Evolutionary conservation across 2,113 vertebrate genomes (phyloP).

Genomic region (Australoheros scitulus): DNA sequence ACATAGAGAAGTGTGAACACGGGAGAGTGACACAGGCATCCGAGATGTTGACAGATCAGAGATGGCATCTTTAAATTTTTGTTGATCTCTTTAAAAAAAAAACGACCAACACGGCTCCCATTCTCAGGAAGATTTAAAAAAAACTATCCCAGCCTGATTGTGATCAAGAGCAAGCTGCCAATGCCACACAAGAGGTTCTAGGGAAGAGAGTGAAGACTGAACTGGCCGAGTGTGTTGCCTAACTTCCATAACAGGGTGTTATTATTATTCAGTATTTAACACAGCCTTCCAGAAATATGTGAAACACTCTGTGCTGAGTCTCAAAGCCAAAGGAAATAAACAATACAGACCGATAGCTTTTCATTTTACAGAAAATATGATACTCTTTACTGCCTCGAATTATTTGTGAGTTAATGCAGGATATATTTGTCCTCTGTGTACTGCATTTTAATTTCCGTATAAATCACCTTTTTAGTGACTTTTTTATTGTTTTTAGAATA

Average conservation of each 20-base stretch:
- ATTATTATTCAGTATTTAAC: neutral
- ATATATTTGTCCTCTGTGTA: neutral
- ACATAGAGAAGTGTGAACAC: neutral
- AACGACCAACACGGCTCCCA: accelerated
- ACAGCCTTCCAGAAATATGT: neutral
- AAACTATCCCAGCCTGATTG: neutral
- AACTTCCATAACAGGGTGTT: neutral
- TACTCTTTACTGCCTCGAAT: neutral
- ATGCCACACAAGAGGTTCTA: neutral
- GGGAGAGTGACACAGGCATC: neutral
- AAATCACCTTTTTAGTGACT: neutral
- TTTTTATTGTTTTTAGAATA: neutral
- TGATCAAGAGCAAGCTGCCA: neutral
- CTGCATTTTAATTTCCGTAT: neutral
- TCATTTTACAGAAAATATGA: too few relatives aligned
- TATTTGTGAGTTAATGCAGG: neutral
- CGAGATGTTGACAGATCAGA: neutral
- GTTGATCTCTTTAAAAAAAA: neutral
- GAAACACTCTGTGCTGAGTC: neutral
- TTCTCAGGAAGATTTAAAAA: neutral
- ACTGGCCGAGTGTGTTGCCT: neutral
- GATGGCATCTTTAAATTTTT: neutral
- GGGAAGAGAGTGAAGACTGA: neutral
- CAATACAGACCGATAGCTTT: too few relatives aligned
- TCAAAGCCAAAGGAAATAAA: neutral